Percentiles rank a stretch among this genome's conserved stretches.
These are phyloP conservation scores for Cheilosia variabilis DNA, from an alignment of 2,888 invertebrate genomes.

Conservation along the genomic window DNA sequence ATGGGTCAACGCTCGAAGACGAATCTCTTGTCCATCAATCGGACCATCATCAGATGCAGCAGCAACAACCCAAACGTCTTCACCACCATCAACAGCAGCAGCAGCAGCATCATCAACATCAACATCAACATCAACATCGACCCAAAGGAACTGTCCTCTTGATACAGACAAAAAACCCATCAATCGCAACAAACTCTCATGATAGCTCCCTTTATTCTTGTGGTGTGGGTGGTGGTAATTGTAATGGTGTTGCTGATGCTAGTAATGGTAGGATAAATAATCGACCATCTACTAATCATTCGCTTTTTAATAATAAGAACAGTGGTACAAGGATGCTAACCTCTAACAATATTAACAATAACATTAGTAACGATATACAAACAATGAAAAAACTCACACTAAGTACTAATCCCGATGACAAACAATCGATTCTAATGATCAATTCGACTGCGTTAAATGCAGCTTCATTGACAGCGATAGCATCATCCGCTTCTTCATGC, in stretches of 20 bases:
- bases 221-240: slow-evolving; percentile 50
- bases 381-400: slow-evolving; percentile 71
- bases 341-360: slow-evolving; percentile 73
- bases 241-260: slow-evolving; percentile 4
- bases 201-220: slow-evolving; percentile 63
- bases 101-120: no score
- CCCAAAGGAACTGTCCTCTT: slow-evolving; percentile 71
- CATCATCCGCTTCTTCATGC: slow-evolving; percentile 35
- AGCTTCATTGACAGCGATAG: slow-evolving; percentile 66
- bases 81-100: slow-evolving; percentile 37
- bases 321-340: slow-evolving; percentile 70
- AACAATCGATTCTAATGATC: slow-evolving; percentile 74
- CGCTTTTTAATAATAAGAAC: slow-evolving; percentile 64
- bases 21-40: slow-evolving; percentile 56
- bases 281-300: slow-evolving; percentile 49
- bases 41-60: slow-evolving; percentile 40
- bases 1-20: slow-evolving; percentile 79
- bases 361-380: slow-evolving; percentile 70
- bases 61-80: slow-evolving; percentile 41
- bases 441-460: slow-evolving; percentile 73
- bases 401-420: slow-evolving; percentile 68
- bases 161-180: slow-evolving; percentile 65
- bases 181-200: slow-evolving; percentile 44
- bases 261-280: slow-evolving; percentile 42
- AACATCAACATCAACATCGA: slow-evolving; percentile 15